Evolutionary conservation across 1,140 invertebrate species (phyloP).

Genomic region (Drosophila nebulosa): DNA sequence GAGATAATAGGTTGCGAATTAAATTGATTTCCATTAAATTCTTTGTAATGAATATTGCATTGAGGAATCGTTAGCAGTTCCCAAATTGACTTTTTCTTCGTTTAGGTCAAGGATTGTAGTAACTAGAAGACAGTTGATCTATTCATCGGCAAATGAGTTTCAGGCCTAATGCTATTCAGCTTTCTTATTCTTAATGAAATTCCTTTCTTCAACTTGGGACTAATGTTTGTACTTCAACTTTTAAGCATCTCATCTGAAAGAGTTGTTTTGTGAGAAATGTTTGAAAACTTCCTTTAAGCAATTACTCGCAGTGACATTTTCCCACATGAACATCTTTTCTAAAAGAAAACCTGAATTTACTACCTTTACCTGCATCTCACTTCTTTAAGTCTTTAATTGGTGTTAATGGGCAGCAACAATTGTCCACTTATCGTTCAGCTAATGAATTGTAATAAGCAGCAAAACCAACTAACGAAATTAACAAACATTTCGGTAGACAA

Average conservation of each 20-base stretch:
- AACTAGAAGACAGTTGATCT: no score
- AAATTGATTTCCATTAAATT: constrained; percentile 18
- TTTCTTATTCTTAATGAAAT: no score
- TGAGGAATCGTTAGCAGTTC: background rate
- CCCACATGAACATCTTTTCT: background rate
- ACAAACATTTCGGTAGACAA: background rate
- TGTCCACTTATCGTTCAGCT: constrained; percentile 58
- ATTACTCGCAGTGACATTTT: background rate
- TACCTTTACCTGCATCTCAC: constrained; percentile 20
- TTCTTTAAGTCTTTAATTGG: background rate
- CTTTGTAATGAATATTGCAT: background rate
- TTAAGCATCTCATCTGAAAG: background rate
- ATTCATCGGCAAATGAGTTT: no score
- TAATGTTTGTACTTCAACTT: no score
- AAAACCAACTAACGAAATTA: constrained; percentile 2
- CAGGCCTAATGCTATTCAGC: no score
- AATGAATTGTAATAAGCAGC: constrained; percentile 42
- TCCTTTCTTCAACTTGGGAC: no score
- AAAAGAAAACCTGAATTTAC: background rate
- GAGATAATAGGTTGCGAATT: background rate
- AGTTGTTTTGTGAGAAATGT: background rate
- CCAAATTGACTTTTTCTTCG: background rate
- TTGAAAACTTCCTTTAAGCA: background rate
- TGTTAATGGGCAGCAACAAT: constrained; percentile 46
- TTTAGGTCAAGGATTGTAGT: no score